Evolutionary conservation across 2,113 vertebrate genomes (phyloP).

Genomic region (Corydoras sp.): DNA sequence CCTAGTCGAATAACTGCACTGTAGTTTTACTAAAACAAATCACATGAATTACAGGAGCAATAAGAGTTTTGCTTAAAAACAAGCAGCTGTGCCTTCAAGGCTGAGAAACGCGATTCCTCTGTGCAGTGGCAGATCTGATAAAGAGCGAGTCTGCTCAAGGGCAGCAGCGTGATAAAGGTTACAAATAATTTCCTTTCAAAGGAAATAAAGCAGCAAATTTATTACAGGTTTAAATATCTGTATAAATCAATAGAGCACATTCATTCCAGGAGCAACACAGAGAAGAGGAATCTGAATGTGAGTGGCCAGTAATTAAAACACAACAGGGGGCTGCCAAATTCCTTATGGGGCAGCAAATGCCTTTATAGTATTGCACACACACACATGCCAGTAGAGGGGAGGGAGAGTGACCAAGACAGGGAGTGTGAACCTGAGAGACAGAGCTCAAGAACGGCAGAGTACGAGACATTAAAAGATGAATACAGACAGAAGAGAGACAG

Average conservation of each 20-base stretch:
- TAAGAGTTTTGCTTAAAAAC: neutral
- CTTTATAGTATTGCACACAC: neutral
- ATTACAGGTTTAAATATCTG: neutral
- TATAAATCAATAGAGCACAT: neutral
- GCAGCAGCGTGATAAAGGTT: slow-evolving; percentile 4
- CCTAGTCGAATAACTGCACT: too few species aligned
- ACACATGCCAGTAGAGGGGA: neutral
- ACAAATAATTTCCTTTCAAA: slow-evolving; percentile 3
- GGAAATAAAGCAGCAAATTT: neutral
- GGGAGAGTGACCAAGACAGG: too few species aligned
- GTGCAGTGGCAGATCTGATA: slow-evolving; percentile 4
- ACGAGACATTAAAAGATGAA: too few species aligned
- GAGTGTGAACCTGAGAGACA: too few species aligned
- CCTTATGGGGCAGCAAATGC: neutral
- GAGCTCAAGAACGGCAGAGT: too few species aligned
- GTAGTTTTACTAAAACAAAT: neutral
- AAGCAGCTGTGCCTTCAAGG: neutral
- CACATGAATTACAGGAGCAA: neutral
- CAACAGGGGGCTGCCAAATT: slow-evolving; percentile 2
- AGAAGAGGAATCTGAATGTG: neutral
- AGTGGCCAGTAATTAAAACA: neutral
- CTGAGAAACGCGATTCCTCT: neutral
- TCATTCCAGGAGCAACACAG: neutral
- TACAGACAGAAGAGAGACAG: too few species aligned
- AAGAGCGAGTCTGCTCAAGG: neutral